Conservation (phyloP, 2,888 invertebrate species). For the Mesoligia furuncula region DNA sequence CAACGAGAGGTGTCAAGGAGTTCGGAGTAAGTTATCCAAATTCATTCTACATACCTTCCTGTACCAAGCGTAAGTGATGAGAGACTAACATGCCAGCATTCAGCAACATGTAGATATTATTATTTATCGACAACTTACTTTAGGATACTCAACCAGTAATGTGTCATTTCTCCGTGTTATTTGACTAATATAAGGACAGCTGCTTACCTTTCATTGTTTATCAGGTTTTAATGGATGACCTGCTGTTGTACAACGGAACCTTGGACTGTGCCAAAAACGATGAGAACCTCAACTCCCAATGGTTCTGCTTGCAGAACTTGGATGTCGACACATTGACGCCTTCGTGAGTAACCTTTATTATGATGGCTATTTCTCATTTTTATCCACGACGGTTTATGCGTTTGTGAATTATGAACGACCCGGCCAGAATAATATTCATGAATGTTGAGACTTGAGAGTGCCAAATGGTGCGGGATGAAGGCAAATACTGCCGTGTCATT, state of each 20-base stretch:
- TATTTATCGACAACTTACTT: not conserved
- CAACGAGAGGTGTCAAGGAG: conserved; percentile 94
- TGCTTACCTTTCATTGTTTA: not conserved
- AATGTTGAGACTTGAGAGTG: too few relatives aligned
- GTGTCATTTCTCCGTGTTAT: too few relatives aligned
- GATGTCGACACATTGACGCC: conserved; percentile 80
- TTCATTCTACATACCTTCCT: not conserved
- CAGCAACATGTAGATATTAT: not conserved
- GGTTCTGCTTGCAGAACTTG: conserved; percentile 83
- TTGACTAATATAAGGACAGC: not conserved
- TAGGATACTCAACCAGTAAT: not conserved
- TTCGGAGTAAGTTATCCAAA: conserved; percentile 92
- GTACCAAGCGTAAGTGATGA: not conserved
- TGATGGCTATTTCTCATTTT: not conserved
- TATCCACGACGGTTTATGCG: too few relatives aligned
- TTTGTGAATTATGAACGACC: not conserved
- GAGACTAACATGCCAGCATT: not conserved
- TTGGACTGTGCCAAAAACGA: conserved; percentile 86
- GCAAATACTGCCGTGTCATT: too few relatives aligned
- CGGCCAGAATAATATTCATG: too few relatives aligned
- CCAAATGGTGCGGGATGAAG: too few relatives aligned
- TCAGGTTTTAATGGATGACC: conserved; percentile 95
- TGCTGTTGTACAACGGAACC: conserved; percentile 94
- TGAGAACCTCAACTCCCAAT: conserved; percentile 78
- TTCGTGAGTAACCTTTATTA: conserved; percentile 70